Conservation (phyloP, 2,113 vertebrate species). For the Glaucomys volans region DNA sequence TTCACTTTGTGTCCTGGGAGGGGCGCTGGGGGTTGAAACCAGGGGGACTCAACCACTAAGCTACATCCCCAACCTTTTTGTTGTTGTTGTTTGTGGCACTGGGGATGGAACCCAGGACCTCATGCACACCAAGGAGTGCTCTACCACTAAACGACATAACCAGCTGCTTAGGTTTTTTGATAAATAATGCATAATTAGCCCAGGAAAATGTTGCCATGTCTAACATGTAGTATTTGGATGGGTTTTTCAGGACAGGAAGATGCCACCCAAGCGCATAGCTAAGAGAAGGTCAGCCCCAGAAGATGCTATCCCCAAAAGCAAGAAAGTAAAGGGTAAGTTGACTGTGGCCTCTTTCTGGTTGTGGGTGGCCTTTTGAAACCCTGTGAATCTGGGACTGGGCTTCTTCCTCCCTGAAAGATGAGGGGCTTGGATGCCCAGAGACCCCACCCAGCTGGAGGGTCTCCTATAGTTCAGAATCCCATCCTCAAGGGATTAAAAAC, state of each 20-base stretch:
- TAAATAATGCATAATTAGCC: background rate
- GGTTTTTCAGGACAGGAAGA: slow-evolving; percentile 76
- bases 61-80: background rate
- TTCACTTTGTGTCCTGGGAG: background rate
- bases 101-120: no score
- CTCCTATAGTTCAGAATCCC: background rate
- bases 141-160: background rate
- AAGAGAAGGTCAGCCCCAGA: slow-evolving; percentile 87
- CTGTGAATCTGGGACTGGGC: background rate
- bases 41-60: no score
- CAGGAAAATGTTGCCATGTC: slow-evolving; percentile 17
- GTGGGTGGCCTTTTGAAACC: background rate
- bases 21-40: background rate
- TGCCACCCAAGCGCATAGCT: slow-evolving; percentile 90
- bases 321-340: slow-evolving; percentile 92
- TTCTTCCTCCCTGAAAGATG: slow-evolving; percentile 39
- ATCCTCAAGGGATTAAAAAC: background rate
- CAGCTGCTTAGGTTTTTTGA: background rate
- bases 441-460: background rate
- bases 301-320: slow-evolving; percentile 82
- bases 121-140: no score
- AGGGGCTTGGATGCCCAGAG: background rate
- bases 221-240: slow-evolving; percentile 44
- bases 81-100: no score
- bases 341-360: background rate